A percentile compares a stretch with the other conserved stretches of the same genome.
Conservation (phyloP, 2,888 invertebrate genomes). For the Pycnomerus fuliginosus region DNA sequence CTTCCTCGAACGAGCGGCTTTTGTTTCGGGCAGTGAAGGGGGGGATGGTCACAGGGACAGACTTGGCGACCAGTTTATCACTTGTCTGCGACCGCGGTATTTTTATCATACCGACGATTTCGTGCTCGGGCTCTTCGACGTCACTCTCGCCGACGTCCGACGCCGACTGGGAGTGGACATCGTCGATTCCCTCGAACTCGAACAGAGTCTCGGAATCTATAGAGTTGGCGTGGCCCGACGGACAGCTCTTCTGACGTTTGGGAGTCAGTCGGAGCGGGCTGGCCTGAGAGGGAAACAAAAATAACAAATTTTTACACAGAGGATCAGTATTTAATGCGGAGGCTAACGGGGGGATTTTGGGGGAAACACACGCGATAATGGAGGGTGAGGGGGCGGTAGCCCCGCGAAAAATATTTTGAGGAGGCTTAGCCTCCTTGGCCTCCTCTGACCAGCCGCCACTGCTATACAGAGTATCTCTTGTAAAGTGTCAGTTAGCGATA, state of each 20-base stretch:
- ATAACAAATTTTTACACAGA: no score
- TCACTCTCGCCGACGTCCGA: slow-evolving; percentile 71
- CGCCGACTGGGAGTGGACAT: slow-evolving; percentile 46
- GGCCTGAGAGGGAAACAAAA: slow-evolving; percentile 5
- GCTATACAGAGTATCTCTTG: no score
- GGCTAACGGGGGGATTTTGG: no score
- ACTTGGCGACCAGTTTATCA: slow-evolving; percentile 71
- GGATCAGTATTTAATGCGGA: no score
- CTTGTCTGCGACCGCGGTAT: slow-evolving; percentile 33
- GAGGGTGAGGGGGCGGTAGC: no score
- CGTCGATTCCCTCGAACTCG: slow-evolving; percentile 73
- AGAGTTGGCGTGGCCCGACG: slow-evolving; percentile 28
- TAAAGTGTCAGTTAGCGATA: no score
- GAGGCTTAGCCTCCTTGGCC: no score
- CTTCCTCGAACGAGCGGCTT: slow-evolving; percentile 54
- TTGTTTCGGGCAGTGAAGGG: slow-evolving; percentile 51
- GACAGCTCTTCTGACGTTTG: slow-evolving; percentile 38
- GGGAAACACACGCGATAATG: no score
- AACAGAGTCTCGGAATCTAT: slow-evolving; percentile 72
- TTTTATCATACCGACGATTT: slow-evolving; percentile 45
- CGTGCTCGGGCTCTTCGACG: slow-evolving; percentile 55
- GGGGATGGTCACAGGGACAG: slow-evolving; percentile 78
- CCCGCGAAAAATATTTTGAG: no score
- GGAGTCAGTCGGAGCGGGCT: slow-evolving; percentile 29
- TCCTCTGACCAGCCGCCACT: no score